Base-by-base conservation (phyloP, 2,113 vertebrate species). In the Meleagris gallopavo region DNA sequence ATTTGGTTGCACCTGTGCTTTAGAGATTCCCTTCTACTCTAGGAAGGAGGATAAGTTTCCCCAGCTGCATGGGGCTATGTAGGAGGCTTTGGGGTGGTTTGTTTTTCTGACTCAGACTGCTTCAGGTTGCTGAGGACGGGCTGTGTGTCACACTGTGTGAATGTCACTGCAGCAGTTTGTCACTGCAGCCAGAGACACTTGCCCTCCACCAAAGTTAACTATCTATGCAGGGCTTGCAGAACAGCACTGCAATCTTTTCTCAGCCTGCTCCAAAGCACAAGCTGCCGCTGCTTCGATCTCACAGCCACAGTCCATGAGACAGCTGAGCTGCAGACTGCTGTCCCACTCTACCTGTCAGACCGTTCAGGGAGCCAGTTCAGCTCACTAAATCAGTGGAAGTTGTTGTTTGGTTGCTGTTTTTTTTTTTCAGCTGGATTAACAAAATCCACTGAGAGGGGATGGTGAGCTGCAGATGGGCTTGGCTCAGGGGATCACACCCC, bases 131-230 rank as follows among this genome's bases (percentile, higher is more conserved):
- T 79, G 30, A 67, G 61, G 74, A 75, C 2, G 0, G 34, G 71
- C 24, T 94, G 48, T 38, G 60, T 69, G 89, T 73, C 62, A 48
- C 9, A 3, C 29, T 17, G 25, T 73, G 13, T 80, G 85, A 91
- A 83, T 91, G 92, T 93, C 92, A 88, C 58, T 94, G 90, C 92
- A 94, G 90, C 87, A 29, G 27, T 54, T 54, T 91, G 92, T 93
- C 92, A 88, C 58, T 93, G 90, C 92, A 94, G 90, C 90, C 32
- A 60, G 52, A 61, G 89, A 82, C 0, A 9, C 70, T 50, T 96
- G 85, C 48, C 40, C 45, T 93, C 85, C 72, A 52, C 88, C 90
- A 77, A 71, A 95, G 90, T 70, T 83, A 94, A 66, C 85, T 58
- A 64, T 62, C 58, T 80, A 0, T 34, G 82, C 75, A 62, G 82